Base-by-base conservation (phyloP, 1,140 invertebrate species). In the Bombus terrestris region DNA sequence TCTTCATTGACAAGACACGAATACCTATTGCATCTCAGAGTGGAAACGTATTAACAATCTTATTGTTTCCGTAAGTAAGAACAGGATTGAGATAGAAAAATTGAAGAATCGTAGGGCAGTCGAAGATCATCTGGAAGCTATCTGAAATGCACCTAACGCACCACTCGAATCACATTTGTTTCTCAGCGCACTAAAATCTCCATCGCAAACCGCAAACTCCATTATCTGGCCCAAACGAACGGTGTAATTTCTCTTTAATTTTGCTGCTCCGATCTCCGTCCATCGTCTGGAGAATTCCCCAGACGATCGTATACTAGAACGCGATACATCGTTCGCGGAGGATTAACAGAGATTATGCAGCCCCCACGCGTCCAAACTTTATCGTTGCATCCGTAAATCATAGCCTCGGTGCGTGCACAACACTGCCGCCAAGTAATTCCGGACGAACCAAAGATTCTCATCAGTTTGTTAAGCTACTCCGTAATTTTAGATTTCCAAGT, bases 201-300 rank as follows among this genome's bases (percentile, higher is more conserved):
- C 18, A n/a, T 43, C 25, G 5, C 22, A 12, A 37, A 28, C 25
- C 35, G 62, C 12, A 1, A 28, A 22, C 35, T 35, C 13, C 15
- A 22, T 47, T 47, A 74, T 25, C 18, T 1, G 1, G 12, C 12
- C 0, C 5, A 41, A 35, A 35, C 32, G 32, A 77, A 18, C 28
- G n/a, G 10, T 41, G n/a, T 62, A 62, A 78, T 78, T 78, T 22
- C 37, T 32, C 75, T 64, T 78, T 62, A 41, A 78, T 41, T 59
- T 9, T 9, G 15, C 22, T 12, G 4, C 15, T 35, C 37, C 2
- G 25, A 66, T 32, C 28, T 41, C 59, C 25, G 28, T 62, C 28
- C 53, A 37, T 75, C 59, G 75, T 64, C 75, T 75, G 18, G 59
- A 78, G 59, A 64, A 66, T 66, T 78, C 75, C 75, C 75, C 37